Evolutionary conservation across 2,888 invertebrate species (phyloP).

Genomic region (Hanleya hanleyi): DNA sequence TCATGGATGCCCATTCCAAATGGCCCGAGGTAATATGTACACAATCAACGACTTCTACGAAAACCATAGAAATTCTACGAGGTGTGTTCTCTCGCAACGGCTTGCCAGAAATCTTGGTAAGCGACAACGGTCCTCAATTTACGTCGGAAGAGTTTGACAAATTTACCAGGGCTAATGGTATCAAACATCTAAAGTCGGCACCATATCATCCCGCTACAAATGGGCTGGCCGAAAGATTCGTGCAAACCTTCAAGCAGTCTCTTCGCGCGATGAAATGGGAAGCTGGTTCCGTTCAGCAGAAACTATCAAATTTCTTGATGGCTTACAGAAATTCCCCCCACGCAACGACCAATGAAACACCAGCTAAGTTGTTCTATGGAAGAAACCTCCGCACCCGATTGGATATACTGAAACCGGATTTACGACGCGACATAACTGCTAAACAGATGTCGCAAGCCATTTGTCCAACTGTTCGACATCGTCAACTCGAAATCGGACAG

Average conservation of each 20-base stretch:
- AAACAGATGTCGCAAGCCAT: too few species aligned
- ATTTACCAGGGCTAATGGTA: constrained; percentile 20
- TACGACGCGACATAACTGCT: too few species aligned
- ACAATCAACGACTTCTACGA: constrained; percentile 9
- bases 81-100: constrained; percentile 16
- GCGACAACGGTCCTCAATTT: constrained; percentile 31
- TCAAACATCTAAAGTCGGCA: constrained; percentile 24
- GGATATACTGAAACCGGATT: background rate
- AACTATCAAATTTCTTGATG: constrained; percentile 9
- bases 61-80: constrained; percentile 2
- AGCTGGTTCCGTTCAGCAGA: background rate
- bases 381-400: background rate
- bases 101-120: constrained; percentile 17
- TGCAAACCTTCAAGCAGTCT: constrained; percentile 15
- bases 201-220: constrained; percentile 26
- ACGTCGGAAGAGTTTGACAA: constrained; percentile 14
- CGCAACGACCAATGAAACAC: constrained; percentile 18
- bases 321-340: constrained; percentile 23
- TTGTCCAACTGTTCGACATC: too few species aligned
- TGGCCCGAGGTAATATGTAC: constrained; percentile 22
- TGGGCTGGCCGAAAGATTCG: constrained; percentile 22
- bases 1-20: constrained; percentile 24
- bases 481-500: too few species aligned
- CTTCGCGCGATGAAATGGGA: background rate
- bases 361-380: background rate